Evolutionary conservation across 1,140 invertebrate species (phyloP).

Genomic region (Condylostylus longicornis): DNA sequence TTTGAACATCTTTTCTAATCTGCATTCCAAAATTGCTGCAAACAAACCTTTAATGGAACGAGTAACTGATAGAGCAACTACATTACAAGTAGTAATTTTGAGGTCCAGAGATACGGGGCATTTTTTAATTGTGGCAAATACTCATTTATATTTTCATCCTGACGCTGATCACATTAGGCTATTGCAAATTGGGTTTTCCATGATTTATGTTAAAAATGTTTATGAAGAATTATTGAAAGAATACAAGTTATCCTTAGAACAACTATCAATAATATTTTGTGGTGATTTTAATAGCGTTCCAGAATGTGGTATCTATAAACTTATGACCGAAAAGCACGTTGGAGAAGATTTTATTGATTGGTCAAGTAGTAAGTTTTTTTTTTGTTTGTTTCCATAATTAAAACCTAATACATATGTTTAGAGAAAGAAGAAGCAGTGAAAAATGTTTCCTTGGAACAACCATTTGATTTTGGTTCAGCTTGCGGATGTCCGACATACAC

Average conservation of each 20-base stretch:
- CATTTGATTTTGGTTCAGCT: constrained; percentile 48
- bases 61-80: constrained; percentile 46
- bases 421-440: constrained; percentile 47
- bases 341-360: constrained; percentile 51
- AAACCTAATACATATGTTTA: constrained; percentile 28
- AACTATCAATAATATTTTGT: constrained; percentile 52
- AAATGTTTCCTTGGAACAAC: constrained; percentile 45
- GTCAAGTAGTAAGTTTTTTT: constrained; percentile 50
- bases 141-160: constrained; percentile 85
- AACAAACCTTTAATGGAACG: constrained; percentile 44
- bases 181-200: constrained; percentile 51
- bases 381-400: constrained; percentile 1
- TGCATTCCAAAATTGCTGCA: constrained; percentile 43
- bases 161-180: constrained; percentile 75
- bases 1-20: constrained; percentile 37
- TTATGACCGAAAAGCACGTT: constrained; percentile 51
- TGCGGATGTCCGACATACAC: constrained; percentile 67
- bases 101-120: constrained; percentile 42
- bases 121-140: constrained; percentile 64
- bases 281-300: constrained; percentile 81
- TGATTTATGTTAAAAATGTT: constrained; percentile 41
- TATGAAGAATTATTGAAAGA: constrained; percentile 32
- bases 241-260: constrained; percentile 33
- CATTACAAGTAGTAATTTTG: constrained; percentile 38
- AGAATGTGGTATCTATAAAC: constrained; percentile 59